Evolutionary conservation across 2,888 invertebrate species (phyloP), one percentile per base, ranked within the genome.

Genomic region (Acrobasis repandana): DNA sequence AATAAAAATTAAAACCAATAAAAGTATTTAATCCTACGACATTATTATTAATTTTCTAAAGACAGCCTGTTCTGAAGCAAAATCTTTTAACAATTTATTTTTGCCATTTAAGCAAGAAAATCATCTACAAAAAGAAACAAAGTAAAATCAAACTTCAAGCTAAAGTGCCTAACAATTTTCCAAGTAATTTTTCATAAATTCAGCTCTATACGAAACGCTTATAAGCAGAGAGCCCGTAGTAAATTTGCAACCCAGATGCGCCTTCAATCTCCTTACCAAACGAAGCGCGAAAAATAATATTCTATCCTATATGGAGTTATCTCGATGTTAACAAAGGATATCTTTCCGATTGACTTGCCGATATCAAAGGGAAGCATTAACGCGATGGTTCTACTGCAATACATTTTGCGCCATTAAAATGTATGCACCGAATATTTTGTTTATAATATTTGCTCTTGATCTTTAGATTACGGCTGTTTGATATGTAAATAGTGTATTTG

Each of bases 281-380:
- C 82, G 81, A 85, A 83, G 85, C 88, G 85, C 72, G 75, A 85
- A 82, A 88, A 85, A 86, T 84, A 84, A 86, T 85, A 82, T 83
- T 82, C 80, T 72, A 67, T 69, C 70, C 65, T 74, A 73, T 74
- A 79, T 74, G 69, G 69, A 79, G 75, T 82, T 76, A 83, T 80
- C 76, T 76, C 65, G 79, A 79, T 83, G 86, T 86, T 86, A 82
- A 87, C 87, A 87, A 86, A 80, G 85, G 85, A 85, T 88, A 84
- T 81, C 77, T 82, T 90, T 89, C 80, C 89, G 74, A 83, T 82
- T 84, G 86, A 88, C 83, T 90, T 80, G 80, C 72, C 79, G 77
- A 72, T 79, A 82, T 86, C 87, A 88, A 88, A 87, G 85, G 77
- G 76, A 72, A 65, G 76, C 79, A 83, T 83, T 86, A 86, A 82